A percentile compares a stretch with the other conserved stretches of the same genome.
Evolutionary conservation across 2,797 vertebrate genomes (phyloP).

Genomic region (Sebastes wilsoni): DNA sequence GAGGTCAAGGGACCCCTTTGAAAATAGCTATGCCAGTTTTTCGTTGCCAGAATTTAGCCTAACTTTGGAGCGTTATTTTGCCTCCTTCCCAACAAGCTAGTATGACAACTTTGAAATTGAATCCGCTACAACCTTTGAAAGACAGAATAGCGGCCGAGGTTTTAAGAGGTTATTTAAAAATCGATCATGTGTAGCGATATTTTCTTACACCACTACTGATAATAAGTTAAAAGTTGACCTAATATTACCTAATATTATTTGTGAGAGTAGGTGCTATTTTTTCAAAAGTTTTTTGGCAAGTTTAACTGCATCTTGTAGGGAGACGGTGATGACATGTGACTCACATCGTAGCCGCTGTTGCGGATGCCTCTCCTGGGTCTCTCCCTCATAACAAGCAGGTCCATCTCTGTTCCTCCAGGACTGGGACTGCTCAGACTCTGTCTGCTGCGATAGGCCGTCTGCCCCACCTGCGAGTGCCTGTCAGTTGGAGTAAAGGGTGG

Average conservation of each 20-base stretch:
- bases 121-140: too few relatives aligned
- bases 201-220: too few relatives aligned
- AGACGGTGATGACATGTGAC: conserved; percentile 62
- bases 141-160: too few relatives aligned
- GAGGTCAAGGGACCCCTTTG: too few relatives aligned
- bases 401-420: conserved; percentile 98
- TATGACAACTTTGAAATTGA: too few relatives aligned
- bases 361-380: conserved; percentile 94
- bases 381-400: conserved; percentile 96
- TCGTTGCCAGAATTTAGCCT: too few relatives aligned
- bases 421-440: conserved; percentile 98
- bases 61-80: too few relatives aligned
- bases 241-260: neutral
- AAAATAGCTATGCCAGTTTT: too few relatives aligned
- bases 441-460: conserved; percentile 91
- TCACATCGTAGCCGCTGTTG: conserved; percentile 98
- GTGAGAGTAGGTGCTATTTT: neutral
- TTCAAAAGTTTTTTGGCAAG: neutral
- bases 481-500: conserved; percentile 57
- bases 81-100: too few relatives aligned
- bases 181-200: too few relatives aligned
- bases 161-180: too few relatives aligned
- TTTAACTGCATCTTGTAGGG: neutral
- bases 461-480: conserved; percentile 91
- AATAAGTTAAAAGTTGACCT: neutral